Evolutionary conservation across 2,797 vertebrate genomes (phyloP).

Genomic region (Huso huso): DNA sequence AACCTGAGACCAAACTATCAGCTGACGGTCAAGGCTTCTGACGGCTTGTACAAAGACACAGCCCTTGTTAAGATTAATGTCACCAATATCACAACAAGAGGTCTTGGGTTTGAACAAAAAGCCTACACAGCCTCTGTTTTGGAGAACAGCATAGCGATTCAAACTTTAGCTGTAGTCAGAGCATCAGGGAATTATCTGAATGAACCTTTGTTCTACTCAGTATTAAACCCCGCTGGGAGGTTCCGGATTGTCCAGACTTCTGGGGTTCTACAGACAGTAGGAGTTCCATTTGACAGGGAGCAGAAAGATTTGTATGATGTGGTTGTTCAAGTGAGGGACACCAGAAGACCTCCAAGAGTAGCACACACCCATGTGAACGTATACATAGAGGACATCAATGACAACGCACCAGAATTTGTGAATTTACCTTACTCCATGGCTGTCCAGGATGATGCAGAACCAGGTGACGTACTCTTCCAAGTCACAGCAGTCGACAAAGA

Average conservation of each 20-base stretch:
- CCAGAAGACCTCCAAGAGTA: conserved; percentile 64
- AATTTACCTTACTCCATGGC: conserved; percentile 78
- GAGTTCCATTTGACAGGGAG: conserved; percentile 79
- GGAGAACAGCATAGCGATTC: conserved; percentile 66
- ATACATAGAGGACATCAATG: conserved; percentile 82
- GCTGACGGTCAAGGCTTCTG: conserved; percentile 70
- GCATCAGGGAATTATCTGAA: conserved; percentile 70
- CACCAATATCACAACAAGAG: conserved; percentile 49
- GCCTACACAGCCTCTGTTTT: conserved; percentile 56
- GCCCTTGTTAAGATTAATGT: conserved; percentile 67
- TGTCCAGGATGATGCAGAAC: conserved; percentile 78
- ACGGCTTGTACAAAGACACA: conserved; percentile 73
- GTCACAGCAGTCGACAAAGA: conserved; percentile 79
- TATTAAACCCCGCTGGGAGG: conserved; percentile 71
- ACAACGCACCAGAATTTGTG: conserved; percentile 78
- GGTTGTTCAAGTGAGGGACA: conserved; percentile 76
- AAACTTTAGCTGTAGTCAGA: conserved; percentile 64
- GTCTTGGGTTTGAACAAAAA: conserved; percentile 66
- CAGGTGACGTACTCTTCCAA: conserved; percentile 88
- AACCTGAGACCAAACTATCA: conserved; percentile 54
- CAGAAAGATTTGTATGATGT: conserved; percentile 64
- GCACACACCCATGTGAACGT: conserved; percentile 74
- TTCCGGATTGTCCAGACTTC: conserved; percentile 72
- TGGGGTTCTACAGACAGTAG: conserved; percentile 79
- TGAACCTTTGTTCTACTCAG: conserved; percentile 73